Evolutionary conservation across 2,888 invertebrate genomes (phyloP), one percentile per base, ranked within the genome.

Genomic region (Sturmia bella): DNA sequence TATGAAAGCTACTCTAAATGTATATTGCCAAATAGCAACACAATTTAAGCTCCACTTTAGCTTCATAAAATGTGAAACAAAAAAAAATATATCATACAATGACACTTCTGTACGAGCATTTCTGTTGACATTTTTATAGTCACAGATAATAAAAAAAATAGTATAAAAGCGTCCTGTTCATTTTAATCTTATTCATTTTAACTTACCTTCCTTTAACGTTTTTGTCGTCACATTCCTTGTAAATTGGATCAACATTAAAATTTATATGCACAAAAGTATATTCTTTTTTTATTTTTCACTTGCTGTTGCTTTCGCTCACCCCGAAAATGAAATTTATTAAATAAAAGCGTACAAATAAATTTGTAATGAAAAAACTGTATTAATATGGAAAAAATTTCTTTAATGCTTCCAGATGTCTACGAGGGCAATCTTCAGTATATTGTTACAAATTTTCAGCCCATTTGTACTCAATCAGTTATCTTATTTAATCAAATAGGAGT

Each of bases 271-370:
- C 27, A 61, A 19, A 56, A 61, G 19, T 72, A 21, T 41, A 41
- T 27, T 45, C 6, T n/a, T 32, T 7, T 19, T 56, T 21, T 1
- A n/a, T 37, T 48, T 57, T 32, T 32, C 32, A 32, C 32, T 43
- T 24, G 37, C 21, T 19, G 45, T 48, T 57, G 57, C 45, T 59
- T 37, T 48, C 2, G 0, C 15, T 61, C 41, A 52, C 27, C 17
- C 21, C 27, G 24, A 17, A 76, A 52, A 54, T 41, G 52, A 24
- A 76, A 80, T 80, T 72, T 80, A 68, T 76, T 77, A 54, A 76
- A 76, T 72, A 63, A 77, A n/a, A 68, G 56, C 50, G 17, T 77
- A 56, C 54, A 73, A 73, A 73, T 56, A 73, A 77, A 32, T 48
- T 27, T 77, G 45, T 77, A 61, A 54, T 64, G 13, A 54, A 80